Conservation (phyloP, 2,113 vertebrate species). For the Oncorhynchus kisutch region DNA sequence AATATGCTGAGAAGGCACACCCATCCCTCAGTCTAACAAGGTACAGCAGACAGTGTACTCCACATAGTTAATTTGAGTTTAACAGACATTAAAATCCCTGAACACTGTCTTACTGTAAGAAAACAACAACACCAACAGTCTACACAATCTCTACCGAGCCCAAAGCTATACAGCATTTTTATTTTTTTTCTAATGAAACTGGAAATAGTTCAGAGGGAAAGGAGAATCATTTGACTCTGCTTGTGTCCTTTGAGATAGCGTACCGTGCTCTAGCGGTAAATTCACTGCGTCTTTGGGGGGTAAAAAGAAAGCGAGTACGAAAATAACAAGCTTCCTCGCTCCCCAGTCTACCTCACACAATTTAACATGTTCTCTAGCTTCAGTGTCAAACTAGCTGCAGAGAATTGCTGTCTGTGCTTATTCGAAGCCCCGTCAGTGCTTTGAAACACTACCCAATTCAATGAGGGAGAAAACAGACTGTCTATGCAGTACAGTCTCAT, state of each 20-base stretch:
- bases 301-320: background rate
- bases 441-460: background rate
- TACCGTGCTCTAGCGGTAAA: slow-evolving; percentile 39
- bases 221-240: slow-evolving; percentile 49
- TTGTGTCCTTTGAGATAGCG: slow-evolving; percentile 49
- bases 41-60: background rate
- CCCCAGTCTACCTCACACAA: slow-evolving; percentile 1
- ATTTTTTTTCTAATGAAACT: slow-evolving; percentile 38
- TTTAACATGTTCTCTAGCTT: slow-evolving; percentile 44
- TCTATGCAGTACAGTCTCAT: no score
- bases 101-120: background rate
- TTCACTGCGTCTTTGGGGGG: slow-evolving; percentile 45
- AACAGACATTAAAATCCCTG: background rate
- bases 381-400: slow-evolving; percentile 23
- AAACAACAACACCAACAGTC: background rate
- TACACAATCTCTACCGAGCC: background rate
- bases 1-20: background rate
- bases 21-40: no score
- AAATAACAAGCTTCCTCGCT: slow-evolving; percentile 39
- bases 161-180: background rate
- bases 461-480: no score
- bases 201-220: slow-evolving; percentile 48
- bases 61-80: background rate
- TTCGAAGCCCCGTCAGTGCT: background rate
- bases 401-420: background rate